Evolutionary conservation across 1,140 invertebrate species (phyloP).

Genomic region (Marisa cornuarietis): DNA sequence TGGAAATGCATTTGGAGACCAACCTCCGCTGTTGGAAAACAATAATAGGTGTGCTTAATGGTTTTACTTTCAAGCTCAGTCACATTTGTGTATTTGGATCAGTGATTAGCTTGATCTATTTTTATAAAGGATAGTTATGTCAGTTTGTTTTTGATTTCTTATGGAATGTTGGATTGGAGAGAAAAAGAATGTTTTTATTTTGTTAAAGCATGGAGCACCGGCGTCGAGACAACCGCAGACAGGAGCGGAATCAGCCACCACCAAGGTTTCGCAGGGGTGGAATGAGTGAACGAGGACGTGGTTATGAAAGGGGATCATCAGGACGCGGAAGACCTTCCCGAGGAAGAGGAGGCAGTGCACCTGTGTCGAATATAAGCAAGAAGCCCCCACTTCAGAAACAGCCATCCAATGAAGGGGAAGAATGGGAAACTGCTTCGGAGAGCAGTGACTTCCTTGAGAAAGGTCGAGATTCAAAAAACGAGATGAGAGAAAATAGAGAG

Average conservation of each 20-base stretch:
- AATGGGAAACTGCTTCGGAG: conserved; percentile 74
- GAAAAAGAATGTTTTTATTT: too few relatives aligned
- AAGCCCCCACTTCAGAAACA: conserved; percentile 62
- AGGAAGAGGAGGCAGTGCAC: conserved; percentile 52
- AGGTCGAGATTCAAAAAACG: conserved; percentile 56
- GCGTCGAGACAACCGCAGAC: conserved; percentile 43
- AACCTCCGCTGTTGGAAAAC: conserved; percentile 17
- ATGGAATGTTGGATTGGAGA: too few relatives aligned
- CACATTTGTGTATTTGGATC: too few relatives aligned
- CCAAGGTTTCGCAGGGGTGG: conserved; percentile 52
- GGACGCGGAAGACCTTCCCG: conserved; percentile 48
- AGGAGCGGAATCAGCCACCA: conserved; percentile 54
- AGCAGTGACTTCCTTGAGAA: conserved; percentile 69
- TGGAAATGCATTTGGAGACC: conserved; percentile 17
- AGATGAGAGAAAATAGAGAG: conserved; percentile 47
- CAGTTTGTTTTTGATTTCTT: too few relatives aligned
- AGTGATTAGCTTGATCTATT: too few relatives aligned
- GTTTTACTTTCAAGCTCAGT: too few relatives aligned
- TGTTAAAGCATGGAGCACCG: conserved; percentile 43
- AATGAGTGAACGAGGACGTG: conserved; percentile 38
- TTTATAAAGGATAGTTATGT: too few relatives aligned
- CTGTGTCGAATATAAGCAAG: conserved; percentile 39
- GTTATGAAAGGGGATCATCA: conserved; percentile 42
- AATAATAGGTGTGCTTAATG: conserved; percentile 19
- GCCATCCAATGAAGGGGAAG: conserved; percentile 69